Conservation (phyloP, 1,140 invertebrate genomes). For the Drosophila persimilis region DNA sequence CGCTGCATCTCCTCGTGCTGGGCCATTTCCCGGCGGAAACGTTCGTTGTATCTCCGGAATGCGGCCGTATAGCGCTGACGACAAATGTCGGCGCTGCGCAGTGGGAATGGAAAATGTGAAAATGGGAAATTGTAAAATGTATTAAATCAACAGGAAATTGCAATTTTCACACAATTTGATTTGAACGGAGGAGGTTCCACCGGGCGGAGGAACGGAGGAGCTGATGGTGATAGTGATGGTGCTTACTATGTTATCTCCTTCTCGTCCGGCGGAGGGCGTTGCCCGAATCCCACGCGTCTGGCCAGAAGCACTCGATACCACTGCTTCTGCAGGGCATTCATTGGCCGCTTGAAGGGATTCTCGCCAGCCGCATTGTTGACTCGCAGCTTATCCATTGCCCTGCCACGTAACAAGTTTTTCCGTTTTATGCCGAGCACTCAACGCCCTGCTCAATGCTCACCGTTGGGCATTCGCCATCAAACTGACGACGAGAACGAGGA, state of each 20-base stretch:
- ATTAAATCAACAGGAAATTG: constrained; percentile 80
- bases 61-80: constrained; percentile 69
- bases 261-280: constrained; percentile 52
- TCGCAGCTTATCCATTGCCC: constrained; percentile 65
- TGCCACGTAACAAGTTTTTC: constrained; percentile 55
- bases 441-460: constrained; percentile 58
- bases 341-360: constrained; percentile 82
- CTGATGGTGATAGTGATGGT: background rate
- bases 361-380: constrained; percentile 36
- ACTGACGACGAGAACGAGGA: constrained; percentile 36
- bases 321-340: constrained; percentile 80
- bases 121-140: constrained; percentile 59
- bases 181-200: constrained; percentile 34
- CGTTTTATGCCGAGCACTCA: constrained; percentile 63
- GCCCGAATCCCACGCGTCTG: constrained; percentile 70
- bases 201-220: background rate
- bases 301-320: constrained; percentile 78
- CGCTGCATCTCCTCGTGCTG: constrained; percentile 80
- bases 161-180: constrained; percentile 80
- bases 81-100: constrained; percentile 68
- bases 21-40: constrained; percentile 77
- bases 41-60: constrained; percentile 76
- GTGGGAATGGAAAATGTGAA: background rate
- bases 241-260: constrained; percentile 71
- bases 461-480: constrained; percentile 58